Base-by-base conservation (phyloP, 2,888 invertebrate genomes). In the Drosophila picticornis region DNA sequence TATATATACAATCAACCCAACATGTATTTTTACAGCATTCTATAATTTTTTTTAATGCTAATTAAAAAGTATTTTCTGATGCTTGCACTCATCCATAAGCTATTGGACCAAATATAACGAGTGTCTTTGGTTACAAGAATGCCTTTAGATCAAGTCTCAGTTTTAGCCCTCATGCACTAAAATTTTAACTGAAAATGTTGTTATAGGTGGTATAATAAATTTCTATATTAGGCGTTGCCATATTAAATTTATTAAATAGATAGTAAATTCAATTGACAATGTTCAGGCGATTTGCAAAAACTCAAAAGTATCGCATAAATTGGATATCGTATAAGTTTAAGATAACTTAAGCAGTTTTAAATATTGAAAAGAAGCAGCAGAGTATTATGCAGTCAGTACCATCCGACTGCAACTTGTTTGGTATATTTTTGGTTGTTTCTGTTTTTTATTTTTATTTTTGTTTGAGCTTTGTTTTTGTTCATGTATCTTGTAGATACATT, bases 401-500 rank as follows among this genome's bases (percentile, higher is more conserved):
- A 25, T 9, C 11, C n/a, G 40, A 10, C n/a, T 40, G n/a, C 1
- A 22, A 22, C 7, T 46, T 25, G 7, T 16, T 46, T 46, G 46
- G 16, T 25, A 46, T 25, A 46, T 13, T 13, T 22, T 46, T 22
- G 22, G 0, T 7, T 6, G 22, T 22, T 46, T 60, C 46, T 11
- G 34, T 52, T 75, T 27, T 64, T 60, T 40, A 27, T 62, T 68
- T 71, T 71, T 63, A 56, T 22, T 19, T 65, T 59, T 57, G 59
- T 62, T 79, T 36, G 22, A 34, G 40, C 32, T 71, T 63, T 48
- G 58, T 53, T 62, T 71, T 52, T 61, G 64, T 50, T 74, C 71
- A 62, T 65, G 82, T 80, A 80, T 82, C 77, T 73, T 87, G 90
- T 87, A 87, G 89, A 80, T 84, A 90, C 90, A 88, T 90, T 88